phyloP scores from a whole-genome alignment of 2,113 vertebrate genomes.

The Ranitomeya imitator region DNA sequence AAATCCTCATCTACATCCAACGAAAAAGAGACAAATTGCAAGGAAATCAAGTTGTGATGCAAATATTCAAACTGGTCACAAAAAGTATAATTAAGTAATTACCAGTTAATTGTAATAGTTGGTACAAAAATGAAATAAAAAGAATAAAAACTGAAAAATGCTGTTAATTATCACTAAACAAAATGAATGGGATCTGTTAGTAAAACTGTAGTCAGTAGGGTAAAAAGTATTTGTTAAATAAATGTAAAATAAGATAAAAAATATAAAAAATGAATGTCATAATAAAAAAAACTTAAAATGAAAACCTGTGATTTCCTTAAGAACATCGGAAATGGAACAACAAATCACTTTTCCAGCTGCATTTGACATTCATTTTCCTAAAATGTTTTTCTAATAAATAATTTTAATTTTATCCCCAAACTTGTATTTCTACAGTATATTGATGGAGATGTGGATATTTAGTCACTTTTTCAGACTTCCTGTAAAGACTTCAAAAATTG shows the following conservation, averaged over 20 bases:
- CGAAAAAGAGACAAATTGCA: too few species aligned
- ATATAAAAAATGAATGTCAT: background rate
- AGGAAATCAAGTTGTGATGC: too few species aligned
- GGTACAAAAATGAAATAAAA: too few species aligned
- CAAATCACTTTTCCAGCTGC: slow-evolving; percentile 49
- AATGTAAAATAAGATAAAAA: background rate
- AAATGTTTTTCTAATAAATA: slow-evolving; percentile 59
- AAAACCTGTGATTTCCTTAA: slow-evolving; percentile 5
- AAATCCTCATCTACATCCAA: too few species aligned
- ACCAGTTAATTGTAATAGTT: too few species aligned
- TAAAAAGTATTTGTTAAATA: too few species aligned
- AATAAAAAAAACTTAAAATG: background rate
- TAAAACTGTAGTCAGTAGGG: too few species aligned
- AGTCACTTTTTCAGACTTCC: slow-evolving; percentile 61
- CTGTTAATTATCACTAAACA: too few species aligned
- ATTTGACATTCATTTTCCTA: slow-evolving; percentile 31
- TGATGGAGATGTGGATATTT: slow-evolving; percentile 49
- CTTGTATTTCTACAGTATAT: slow-evolving; percentile 51
- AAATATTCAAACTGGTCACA: too few species aligned
- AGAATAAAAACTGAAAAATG: too few species aligned
- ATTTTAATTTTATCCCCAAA: slow-evolving; percentile 49
- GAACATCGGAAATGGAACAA: slow-evolving; percentile 33
- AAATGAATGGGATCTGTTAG: too few species aligned
- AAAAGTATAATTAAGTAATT: too few species aligned
- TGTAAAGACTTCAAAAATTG: slow-evolving; percentile 61